Percentiles rank a stretch among this genome's conserved stretches.
These are phyloP conservation scores for Metacarcinus magister DNA, from an alignment of 2,888 invertebrate species.

Conservation along the genomic window DNA sequence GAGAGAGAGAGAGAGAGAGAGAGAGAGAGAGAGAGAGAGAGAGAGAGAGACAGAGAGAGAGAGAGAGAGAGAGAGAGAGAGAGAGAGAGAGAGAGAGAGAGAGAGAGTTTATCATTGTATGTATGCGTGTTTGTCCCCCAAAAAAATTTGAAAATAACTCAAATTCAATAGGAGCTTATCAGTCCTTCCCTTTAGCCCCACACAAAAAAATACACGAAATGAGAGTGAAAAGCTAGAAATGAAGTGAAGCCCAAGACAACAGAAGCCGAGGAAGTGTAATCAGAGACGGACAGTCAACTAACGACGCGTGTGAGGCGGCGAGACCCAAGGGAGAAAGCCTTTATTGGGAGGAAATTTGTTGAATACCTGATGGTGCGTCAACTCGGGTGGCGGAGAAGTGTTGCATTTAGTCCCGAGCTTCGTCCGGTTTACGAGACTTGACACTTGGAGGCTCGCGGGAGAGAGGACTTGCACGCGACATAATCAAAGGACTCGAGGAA, in stretches of 20 bases:
- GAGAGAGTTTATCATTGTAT: not conserved
- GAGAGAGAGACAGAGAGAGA: not conserved
- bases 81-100: not conserved
- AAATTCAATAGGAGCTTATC: too few relatives aligned
- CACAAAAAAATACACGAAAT: not conserved
- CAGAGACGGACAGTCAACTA: slow-evolving; percentile 9
- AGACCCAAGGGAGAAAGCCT: not conserved
- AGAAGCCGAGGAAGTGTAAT: not conserved
- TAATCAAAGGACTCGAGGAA: slow-evolving; percentile 30
- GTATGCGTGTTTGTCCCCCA: too few relatives aligned
- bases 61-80: slow-evolving; percentile 48
- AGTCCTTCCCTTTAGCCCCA: not conserved
- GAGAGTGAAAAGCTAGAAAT: not conserved
- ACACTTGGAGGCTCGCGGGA: not conserved
- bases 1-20: slow-evolving; percentile 43
- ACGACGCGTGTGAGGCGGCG: slow-evolving; percentile 5
- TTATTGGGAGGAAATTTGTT: slow-evolving; percentile 45
- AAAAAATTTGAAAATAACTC: not conserved
- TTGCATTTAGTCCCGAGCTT: not conserved
- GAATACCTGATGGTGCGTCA: slow-evolving; percentile 29
- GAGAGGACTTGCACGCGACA: slow-evolving; percentile 45
- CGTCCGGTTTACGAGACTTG: slow-evolving; percentile 20
- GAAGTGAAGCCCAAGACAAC: slow-evolving; percentile 8
- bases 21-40: slow-evolving; percentile 26
- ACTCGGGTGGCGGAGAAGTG: not conserved